Evolutionary conservation across 1,140 invertebrate genomes (phyloP).

Genomic region (Lamellibrachia luymesi): DNA sequence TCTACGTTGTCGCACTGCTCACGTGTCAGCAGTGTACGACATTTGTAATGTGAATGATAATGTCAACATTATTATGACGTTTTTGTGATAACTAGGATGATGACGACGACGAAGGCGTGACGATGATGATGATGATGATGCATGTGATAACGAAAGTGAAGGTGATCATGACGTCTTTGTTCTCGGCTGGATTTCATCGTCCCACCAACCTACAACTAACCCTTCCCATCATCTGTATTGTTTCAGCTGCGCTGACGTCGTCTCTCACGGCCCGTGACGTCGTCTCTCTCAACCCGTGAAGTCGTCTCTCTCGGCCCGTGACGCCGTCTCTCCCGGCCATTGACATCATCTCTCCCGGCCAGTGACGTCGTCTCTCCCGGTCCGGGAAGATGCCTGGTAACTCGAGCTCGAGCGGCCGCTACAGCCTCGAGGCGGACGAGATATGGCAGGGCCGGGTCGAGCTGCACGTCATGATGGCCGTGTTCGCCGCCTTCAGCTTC

Average conservation of each 20-base stretch:
- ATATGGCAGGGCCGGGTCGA: background rate
- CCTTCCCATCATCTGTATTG: background rate
- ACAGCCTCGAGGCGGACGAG: background rate
- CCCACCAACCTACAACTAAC: background rate
- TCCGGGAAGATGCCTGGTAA: background rate
- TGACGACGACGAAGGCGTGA: background rate
- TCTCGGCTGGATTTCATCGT: background rate
- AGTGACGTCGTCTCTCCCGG: background rate
- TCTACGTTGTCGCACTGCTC: too few species aligned
- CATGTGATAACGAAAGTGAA: background rate
- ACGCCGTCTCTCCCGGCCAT: background rate
- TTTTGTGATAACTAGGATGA: background rate
- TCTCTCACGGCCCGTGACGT: background rate
- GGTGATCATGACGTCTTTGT: background rate
- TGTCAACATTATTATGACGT: too few species aligned
- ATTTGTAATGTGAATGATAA: too few species aligned
- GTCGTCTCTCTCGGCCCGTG: too few species aligned
- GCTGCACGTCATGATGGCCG: constrained; percentile 21
- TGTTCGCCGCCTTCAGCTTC: constrained; percentile 34
- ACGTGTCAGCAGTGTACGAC: too few species aligned
- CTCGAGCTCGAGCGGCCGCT: background rate
- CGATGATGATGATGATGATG: too few species aligned
- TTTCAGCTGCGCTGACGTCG: background rate
- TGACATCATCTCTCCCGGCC: background rate
- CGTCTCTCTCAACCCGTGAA: background rate